These are phyloP conservation scores for Zosterops japonicus DNA, from an alignment of 2,113 vertebrate genomes.

Conservation along the genomic window DNA sequence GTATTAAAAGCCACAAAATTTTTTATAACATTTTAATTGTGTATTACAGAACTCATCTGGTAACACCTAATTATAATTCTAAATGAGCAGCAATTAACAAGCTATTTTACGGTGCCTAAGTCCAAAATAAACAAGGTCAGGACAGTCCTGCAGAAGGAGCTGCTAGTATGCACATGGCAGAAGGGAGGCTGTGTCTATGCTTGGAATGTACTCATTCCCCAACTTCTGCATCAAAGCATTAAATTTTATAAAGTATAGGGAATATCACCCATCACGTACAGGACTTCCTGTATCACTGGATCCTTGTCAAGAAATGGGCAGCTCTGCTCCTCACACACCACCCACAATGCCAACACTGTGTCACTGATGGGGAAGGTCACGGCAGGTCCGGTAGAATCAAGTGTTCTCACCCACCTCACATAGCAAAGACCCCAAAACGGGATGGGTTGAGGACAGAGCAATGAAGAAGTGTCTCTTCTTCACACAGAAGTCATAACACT, in stretches of 20 bases:
- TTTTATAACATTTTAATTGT: constrained; percentile 58
- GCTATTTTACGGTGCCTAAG: constrained; percentile 27
- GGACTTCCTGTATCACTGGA: not conserved
- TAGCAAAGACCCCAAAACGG: not conserved
- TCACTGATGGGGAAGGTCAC: not conserved
- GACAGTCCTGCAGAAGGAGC: not conserved
- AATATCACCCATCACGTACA: not conserved
- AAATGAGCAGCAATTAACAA: constrained; percentile 55
- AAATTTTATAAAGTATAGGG: not conserved
- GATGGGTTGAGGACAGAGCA: not conserved
- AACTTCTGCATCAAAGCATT: not conserved
- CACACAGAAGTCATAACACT: not conserved
- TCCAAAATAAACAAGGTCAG: constrained; percentile 52
- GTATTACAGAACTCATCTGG: constrained; percentile 43
- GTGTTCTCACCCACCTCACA: not conserved
- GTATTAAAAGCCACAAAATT: constrained; percentile 52
- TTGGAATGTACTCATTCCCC: not conserved
- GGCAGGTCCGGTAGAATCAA: not conserved
- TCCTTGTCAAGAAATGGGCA: not conserved
- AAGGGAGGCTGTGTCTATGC: not conserved
- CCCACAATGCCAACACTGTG: not conserved
- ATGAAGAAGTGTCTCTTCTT: not conserved
- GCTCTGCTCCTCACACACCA: not conserved
- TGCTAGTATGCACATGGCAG: not conserved
- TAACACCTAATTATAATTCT: constrained; percentile 55